These are phyloP conservation scores for Sebastes paucispinis DNA, from an alignment of 2,797 vertebrate species.

Conservation along the genomic window DNA sequence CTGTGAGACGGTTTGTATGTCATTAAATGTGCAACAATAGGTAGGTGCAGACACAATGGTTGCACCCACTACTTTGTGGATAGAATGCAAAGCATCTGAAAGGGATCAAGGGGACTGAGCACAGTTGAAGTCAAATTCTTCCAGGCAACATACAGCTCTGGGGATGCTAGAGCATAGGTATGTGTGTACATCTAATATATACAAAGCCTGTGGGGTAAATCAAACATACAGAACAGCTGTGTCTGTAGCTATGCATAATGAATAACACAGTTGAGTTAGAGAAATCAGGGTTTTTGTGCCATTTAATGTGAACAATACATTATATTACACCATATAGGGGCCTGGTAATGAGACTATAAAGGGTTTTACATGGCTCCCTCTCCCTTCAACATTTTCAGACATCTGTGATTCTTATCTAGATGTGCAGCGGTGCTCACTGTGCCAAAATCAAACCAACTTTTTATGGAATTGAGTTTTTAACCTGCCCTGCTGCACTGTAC, in stretches of 20 bases:
- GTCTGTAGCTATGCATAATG: not conserved
- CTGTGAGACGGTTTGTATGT: constrained; percentile 57
- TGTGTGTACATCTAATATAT: constrained; percentile 16
- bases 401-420: not conserved
- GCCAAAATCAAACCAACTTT: constrained; percentile 19
- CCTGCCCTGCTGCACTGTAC: constrained; percentile 7
- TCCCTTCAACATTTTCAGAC: not conserved
- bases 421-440: constrained; percentile 1
- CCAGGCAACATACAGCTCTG: constrained; percentile 13
- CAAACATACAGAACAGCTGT: constrained; percentile 9
- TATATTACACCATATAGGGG: not conserved
- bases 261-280: not conserved
- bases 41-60: constrained; percentile 41
- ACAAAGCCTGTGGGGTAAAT: constrained; percentile 18
- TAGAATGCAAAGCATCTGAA: constrained; percentile 60
- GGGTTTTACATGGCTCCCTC: not conserved
- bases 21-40: constrained; percentile 50
- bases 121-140: constrained; percentile 44
- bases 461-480: constrained; percentile 15
- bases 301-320: not conserved
- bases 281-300: not conserved
- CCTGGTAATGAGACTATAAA: not conserved
- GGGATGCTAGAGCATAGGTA: constrained; percentile 4
- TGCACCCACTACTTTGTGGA: constrained; percentile 39
- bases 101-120: constrained; percentile 36